Conservation (phyloP, 2,797 vertebrate species). For the Percopsis omiscomaycus region DNA sequence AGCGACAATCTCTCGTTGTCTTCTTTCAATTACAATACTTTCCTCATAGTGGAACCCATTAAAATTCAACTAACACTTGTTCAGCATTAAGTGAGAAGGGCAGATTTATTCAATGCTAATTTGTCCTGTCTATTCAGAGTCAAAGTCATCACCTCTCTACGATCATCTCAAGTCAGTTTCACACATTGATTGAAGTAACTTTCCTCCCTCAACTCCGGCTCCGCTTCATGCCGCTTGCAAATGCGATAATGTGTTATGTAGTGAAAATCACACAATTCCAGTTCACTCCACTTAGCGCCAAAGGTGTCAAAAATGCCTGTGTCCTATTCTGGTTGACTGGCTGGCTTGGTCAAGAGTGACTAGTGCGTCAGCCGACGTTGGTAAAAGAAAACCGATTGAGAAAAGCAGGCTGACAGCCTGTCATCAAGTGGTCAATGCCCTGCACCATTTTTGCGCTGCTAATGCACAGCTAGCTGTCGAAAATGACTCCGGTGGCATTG, state of each 20-base stretch:
- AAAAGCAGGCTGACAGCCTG: constrained; percentile 73
- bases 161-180: constrained; percentile 53
- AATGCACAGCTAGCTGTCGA: constrained; percentile 62
- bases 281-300: constrained; percentile 76
- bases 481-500: constrained; percentile 58
- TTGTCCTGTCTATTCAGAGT: constrained; percentile 58
- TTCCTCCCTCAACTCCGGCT: constrained; percentile 47
- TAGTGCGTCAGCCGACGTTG: constrained; percentile 58
- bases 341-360: constrained; percentile 61
- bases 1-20: not conserved
- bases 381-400: constrained; percentile 61
- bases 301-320: constrained; percentile 75
- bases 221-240: constrained; percentile 59
- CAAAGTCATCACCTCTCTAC: constrained; percentile 55
- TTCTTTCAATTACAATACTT: not conserved
- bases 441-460: constrained; percentile 50
- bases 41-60: not conserved
- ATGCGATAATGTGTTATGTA: constrained; percentile 78
- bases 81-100: constrained; percentile 41
- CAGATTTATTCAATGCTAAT: constrained; percentile 70
- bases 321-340: constrained; percentile 79
- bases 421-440: constrained; percentile 72
- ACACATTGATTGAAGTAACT: constrained; percentile 50
- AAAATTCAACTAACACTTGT: constrained; percentile 21
- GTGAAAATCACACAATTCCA: constrained; percentile 77